Conservation (phyloP, 2,888 invertebrate species). For the Ceramica pisi region DNA sequence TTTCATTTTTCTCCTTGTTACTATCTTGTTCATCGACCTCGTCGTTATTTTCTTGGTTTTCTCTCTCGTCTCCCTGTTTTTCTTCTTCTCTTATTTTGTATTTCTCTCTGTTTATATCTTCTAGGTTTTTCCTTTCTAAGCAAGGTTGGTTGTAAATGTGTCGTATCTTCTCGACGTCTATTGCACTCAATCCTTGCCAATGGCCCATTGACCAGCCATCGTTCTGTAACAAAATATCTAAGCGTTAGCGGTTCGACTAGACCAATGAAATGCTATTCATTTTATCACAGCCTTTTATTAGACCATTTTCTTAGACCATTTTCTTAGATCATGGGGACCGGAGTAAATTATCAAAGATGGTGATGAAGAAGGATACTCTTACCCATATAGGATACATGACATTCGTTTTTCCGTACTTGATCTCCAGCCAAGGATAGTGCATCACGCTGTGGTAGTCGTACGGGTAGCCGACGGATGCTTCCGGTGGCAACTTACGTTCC, state of each 20-base stretch:
- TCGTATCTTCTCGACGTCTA: conserved; percentile 84
- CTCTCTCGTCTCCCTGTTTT: background rate
- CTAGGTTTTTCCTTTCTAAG: conserved; percentile 54
- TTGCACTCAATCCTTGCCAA: conserved; percentile 86
- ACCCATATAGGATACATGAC: conserved; percentile 89
- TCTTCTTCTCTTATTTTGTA: background rate
- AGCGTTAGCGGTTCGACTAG: too few species aligned
- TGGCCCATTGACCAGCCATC: conserved; percentile 89
- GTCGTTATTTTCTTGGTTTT: background rate
- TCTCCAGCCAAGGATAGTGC: conserved; percentile 88
- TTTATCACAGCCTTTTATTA: too few species aligned
- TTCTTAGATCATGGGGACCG: background rate
- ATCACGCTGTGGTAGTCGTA: conserved; percentile 88
- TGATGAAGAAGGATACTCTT: conserved; percentile 51
- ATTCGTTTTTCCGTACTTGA: conserved; percentile 82
- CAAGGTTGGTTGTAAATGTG: conserved; percentile 79
- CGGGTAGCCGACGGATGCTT: conserved; percentile 81
- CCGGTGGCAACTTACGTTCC: conserved; percentile 76
- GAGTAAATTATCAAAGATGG: background rate
- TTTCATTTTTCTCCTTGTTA: background rate
- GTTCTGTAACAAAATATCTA: conserved; percentile 74
- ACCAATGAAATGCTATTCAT: too few species aligned
- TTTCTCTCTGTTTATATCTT: background rate
- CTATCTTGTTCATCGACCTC: background rate
- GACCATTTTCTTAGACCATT: too few species aligned